phyloP scores from a whole-genome alignment of 2,113 vertebrate species.

The Mionectes macconnelli region DNA sequence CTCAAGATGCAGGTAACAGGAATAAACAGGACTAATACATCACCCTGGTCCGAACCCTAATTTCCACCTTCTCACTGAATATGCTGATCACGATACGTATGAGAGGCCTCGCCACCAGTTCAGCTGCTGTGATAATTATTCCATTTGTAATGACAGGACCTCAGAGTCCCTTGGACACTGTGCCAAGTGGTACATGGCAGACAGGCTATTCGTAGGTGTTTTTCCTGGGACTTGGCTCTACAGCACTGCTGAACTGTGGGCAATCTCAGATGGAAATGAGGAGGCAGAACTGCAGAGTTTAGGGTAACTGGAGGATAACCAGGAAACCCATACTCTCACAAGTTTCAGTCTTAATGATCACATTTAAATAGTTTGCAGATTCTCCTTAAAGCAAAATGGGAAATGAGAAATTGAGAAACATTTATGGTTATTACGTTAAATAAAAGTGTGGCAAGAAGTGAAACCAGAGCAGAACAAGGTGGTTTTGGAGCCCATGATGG shows the following conservation, averaged over 20 bases:
- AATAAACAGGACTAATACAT: neutral
- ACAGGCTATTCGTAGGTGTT: neutral
- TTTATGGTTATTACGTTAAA: neutral
- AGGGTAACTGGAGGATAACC: neutral
- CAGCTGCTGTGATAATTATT: neutral
- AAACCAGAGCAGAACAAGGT: neutral
- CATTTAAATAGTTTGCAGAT: neutral
- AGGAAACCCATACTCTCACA: neutral
- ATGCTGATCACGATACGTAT: neutral
- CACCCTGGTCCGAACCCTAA: neutral
- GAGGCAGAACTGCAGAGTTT: neutral
- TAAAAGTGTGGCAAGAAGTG: neutral
- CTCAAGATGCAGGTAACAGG: neutral
- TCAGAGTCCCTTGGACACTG: fast-evolving
- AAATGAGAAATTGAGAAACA: neutral
- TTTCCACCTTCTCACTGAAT: neutral
- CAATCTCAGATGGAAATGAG: neutral
- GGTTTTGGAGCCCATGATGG: neutral
- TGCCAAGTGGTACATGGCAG: neutral
- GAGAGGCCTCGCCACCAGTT: neutral
- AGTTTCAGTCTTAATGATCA: slow-evolving; percentile 7
- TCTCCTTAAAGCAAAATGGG: neutral
- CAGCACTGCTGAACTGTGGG: neutral
- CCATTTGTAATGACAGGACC: neutral
- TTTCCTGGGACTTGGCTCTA: neutral